These are phyloP conservation scores for Drosophila neonasuta DNA, from an alignment of 2,888 invertebrate species.

Conservation along the genomic window DNA sequence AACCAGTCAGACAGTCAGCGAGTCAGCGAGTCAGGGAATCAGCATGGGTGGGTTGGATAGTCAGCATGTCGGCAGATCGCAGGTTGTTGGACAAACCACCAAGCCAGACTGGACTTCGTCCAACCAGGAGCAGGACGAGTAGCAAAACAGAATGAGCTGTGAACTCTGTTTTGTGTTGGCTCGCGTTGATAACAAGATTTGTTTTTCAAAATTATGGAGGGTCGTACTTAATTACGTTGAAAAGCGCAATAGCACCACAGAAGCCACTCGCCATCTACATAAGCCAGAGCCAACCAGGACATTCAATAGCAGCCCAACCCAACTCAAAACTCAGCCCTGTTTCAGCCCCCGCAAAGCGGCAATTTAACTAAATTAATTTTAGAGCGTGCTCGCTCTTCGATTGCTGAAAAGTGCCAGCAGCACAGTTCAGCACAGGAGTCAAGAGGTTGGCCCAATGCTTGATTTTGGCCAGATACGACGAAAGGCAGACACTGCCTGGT, in stretches of 20 bases:
- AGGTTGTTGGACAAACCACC: constrained; percentile 16
- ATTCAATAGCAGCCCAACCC: constrained; percentile 8
- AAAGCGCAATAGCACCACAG: constrained; percentile 66
- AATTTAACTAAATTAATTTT: constrained; percentile 76
- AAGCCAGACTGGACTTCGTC: constrained; percentile 17
- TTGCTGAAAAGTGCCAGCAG: constrained; percentile 42
- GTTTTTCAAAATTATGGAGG: constrained; percentile 71
- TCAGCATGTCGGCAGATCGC: constrained; percentile 15
- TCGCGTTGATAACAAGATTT: constrained; percentile 75
- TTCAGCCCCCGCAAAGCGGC: constrained; percentile 35
- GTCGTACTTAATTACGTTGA: constrained; percentile 72
- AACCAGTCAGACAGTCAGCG: constrained; percentile 31
- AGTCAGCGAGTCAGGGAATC: background rate
- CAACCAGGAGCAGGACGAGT: constrained; percentile 34
- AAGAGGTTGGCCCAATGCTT: constrained; percentile 54
- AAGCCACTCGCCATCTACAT: constrained; percentile 4
- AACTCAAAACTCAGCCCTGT: constrained; percentile 6
- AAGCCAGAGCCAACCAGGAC: constrained; percentile 17
- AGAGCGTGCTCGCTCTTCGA: constrained; percentile 68
- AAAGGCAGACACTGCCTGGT: constrained; percentile 8
- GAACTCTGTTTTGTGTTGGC: constrained; percentile 65
- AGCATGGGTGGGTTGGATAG: constrained; percentile 22
- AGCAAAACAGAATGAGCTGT: constrained; percentile 4
- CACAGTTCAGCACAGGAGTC: constrained; percentile 54
- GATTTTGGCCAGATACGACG: constrained; percentile 64